A percentile compares a stretch with the other conserved stretches of the same genome.
Evolutionary conservation across 2,888 invertebrate species (phyloP).

Genomic region (Philopedon plagiatum): DNA sequence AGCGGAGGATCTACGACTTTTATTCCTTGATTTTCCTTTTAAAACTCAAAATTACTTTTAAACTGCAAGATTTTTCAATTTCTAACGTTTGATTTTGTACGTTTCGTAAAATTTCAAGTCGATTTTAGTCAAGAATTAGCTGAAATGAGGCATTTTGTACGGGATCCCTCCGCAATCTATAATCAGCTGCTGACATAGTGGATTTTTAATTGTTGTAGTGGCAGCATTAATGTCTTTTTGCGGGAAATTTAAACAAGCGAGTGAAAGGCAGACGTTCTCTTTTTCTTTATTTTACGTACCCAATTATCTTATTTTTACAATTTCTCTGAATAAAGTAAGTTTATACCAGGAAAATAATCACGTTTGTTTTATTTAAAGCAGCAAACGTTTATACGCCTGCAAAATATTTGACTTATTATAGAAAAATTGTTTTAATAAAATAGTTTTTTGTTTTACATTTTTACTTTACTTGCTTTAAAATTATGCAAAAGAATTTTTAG

Average conservation of each 20-base stretch:
- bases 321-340: too few relatives aligned
- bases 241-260: slow-evolving; percentile 20
- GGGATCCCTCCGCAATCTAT: neutral
- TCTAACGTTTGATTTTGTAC: neutral
- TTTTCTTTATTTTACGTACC: neutral
- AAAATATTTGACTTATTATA: too few relatives aligned
- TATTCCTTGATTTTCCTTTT: slow-evolving; percentile 14
- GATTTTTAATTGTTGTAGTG: slow-evolving; percentile 36
- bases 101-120: slow-evolving; percentile 21
- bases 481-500: too few relatives aligned
- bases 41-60: neutral
- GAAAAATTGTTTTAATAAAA: too few relatives aligned
- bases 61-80: neutral
- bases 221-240: slow-evolving; percentile 9
- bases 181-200: slow-evolving; percentile 31
- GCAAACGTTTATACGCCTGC: too few relatives aligned
- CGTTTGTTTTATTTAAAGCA: too few relatives aligned
- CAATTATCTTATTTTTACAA: too few relatives aligned
- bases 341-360: too few relatives aligned
- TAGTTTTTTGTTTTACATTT: too few relatives aligned
- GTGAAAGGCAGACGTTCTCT: slow-evolving; percentile 12
- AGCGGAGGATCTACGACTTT: slow-evolving; percentile 7
- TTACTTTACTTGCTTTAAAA: too few relatives aligned
- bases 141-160: neutral
- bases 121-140: slow-evolving; percentile 13